These are phyloP conservation scores for Hirudinaria manillensis DNA, from an alignment of 2,888 invertebrate species.

Conservation along the genomic window DNA sequence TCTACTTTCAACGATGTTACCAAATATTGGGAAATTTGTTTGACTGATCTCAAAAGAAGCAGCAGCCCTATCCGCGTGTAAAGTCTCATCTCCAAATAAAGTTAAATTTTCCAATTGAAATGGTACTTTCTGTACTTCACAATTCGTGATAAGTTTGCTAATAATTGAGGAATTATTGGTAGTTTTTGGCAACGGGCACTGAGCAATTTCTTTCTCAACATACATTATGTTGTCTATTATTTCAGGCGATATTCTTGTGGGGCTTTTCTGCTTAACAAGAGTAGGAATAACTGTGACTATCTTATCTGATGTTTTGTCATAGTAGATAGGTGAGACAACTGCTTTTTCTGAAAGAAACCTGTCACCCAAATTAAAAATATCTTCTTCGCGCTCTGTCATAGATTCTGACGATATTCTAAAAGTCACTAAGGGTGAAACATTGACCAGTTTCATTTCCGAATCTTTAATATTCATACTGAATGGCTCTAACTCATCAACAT, in stretches of 20 bases:
- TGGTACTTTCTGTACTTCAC: too few species aligned
- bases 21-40: too few species aligned
- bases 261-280: conserved; percentile 5
- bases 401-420: not conserved
- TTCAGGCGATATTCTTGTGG: not conserved
- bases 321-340: not conserved
- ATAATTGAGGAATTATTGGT: too few species aligned
- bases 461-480: not conserved
- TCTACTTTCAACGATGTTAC: too few species aligned
- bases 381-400: not conserved
- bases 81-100: not conserved
- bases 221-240: not conserved
- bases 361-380: not conserved
- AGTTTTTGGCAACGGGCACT: too few species aligned
- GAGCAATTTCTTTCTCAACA: too few species aligned
- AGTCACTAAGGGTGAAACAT: not conserved
- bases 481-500: not conserved
- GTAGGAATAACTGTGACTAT: not conserved
- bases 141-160: too few species aligned
- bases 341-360: not conserved
- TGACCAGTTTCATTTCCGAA: not conserved
- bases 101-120: too few species aligned
- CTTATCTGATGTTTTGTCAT: not conserved
- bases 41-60: too few species aligned
- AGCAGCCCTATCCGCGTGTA: not conserved